phyloP scores from a whole-genome alignment of 2,797 vertebrate genomes.

The Propithecus deckenii region DNA sequence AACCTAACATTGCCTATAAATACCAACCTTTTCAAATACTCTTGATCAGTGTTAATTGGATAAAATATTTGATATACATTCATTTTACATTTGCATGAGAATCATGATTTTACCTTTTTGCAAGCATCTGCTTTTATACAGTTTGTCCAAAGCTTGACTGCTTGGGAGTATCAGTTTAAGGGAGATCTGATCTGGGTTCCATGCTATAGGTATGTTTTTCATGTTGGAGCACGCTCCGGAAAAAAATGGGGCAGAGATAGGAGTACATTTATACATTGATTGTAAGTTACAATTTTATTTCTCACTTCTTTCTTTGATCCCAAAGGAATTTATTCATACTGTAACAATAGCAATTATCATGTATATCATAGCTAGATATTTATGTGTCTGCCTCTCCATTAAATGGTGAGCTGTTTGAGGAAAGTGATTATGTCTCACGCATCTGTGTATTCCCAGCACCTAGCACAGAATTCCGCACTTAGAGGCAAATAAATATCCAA shows the following conservation, averaged over 20 bases:
- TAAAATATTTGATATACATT: not conserved
- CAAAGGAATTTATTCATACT: not conserved
- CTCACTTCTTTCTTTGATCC: slow-evolving; percentile 3
- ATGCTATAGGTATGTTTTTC: not conserved
- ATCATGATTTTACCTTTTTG: not conserved
- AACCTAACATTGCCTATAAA: not conserved
- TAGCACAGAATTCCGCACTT: not conserved
- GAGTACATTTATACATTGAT: not conserved
- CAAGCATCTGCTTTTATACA: not conserved
- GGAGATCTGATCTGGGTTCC: not conserved
- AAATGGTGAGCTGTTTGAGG: not conserved
- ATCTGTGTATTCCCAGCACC: not conserved
- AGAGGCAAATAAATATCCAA: not conserved
- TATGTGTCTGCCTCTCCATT: not conserved
- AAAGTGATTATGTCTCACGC: not conserved
- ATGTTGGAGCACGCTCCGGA: not conserved
- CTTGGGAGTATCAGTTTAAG: not conserved
- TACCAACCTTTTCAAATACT: not conserved
- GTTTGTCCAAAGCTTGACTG: not conserved
- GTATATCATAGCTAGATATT: not conserved
- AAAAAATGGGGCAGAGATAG: not conserved
- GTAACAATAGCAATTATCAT: not conserved
- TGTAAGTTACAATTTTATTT: not conserved
- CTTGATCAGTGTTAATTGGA: not conserved
- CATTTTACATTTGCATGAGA: not conserved